phyloP scores from a whole-genome alignment of 2,113 vertebrate genomes.

The Mesoclemmys tuberculata region DNA sequence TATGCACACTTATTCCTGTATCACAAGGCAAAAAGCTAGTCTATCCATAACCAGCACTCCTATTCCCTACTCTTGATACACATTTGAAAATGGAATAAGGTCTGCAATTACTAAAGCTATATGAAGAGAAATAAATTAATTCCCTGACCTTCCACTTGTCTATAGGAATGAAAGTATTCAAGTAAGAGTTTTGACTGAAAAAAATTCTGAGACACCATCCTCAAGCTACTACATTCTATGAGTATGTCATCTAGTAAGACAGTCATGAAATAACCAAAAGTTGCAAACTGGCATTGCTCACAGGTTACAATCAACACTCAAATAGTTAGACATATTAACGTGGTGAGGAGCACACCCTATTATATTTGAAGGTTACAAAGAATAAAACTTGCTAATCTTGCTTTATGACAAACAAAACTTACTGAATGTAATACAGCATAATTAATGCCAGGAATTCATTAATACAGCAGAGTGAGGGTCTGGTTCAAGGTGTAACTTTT shows the following conservation, averaged over 20 bases:
- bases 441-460: constrained; percentile 6
- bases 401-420: not conserved
- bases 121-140: constrained; percentile 6
- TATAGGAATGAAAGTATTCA: constrained; percentile 11
- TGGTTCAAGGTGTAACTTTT: not conserved
- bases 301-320: not conserved
- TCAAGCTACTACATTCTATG: not conserved
- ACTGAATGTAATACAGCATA: constrained; percentile 23
- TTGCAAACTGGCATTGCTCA: not conserved
- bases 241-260: constrained; percentile 1
- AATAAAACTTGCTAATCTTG: constrained; percentile 11
- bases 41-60: constrained; percentile 69
- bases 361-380: not conserved
- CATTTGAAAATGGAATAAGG: constrained; percentile 44
- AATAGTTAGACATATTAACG: not conserved
- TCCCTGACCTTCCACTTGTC: constrained; percentile 11
- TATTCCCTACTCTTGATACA: constrained; percentile 42
- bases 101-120: not conserved
- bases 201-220: not conserved
- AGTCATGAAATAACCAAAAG: not conserved
- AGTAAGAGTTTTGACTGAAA: not conserved
- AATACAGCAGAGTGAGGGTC: constrained; percentile 14
- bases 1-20: constrained; percentile 46
- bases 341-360: constrained; percentile 15
- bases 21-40: constrained; percentile 71